Evolutionary conservation across 2,797 vertebrate species (phyloP).

Genomic region (Halcyon leucocephala): DNA sequence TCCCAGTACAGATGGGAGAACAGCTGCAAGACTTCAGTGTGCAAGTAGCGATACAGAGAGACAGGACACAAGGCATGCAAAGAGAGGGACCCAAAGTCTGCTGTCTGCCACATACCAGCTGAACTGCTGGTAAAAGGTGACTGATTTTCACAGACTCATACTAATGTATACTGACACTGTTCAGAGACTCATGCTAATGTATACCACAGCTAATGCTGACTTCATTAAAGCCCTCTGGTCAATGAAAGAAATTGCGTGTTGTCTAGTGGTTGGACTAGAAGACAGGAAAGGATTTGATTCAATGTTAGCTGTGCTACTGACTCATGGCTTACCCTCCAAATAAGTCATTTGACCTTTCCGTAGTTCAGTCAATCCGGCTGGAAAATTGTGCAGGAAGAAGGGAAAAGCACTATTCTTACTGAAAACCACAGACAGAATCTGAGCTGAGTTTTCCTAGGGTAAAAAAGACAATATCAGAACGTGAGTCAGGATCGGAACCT

Average conservation of each 20-base stretch:
- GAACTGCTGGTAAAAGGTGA: not conserved
- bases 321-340: slow-evolving; percentile 67
- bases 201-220: not conserved
- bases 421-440: slow-evolving; percentile 47
- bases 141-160: not conserved
- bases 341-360: slow-evolving; percentile 72
- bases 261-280: slow-evolving; percentile 39
- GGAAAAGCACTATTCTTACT: slow-evolving; percentile 30
- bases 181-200: not conserved
- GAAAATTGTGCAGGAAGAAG: slow-evolving; percentile 56
- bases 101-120: not conserved
- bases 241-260: slow-evolving; percentile 5
- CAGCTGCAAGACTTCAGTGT: not conserved
- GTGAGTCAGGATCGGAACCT: slow-evolving; percentile 44
- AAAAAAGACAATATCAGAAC: slow-evolving; percentile 50
- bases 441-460: slow-evolving; percentile 53
- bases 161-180: not conserved
- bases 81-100: not conserved
- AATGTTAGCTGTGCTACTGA: slow-evolving; percentile 56
- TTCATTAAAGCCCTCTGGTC: slow-evolving; percentile 35
- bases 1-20: not conserved
- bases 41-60: not conserved
- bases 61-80: not conserved
- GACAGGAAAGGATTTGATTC: slow-evolving; percentile 55
- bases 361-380: slow-evolving; percentile 57